Conservation (phyloP, 2,888 invertebrate species). For the Latrodectus hesperus region DNA sequence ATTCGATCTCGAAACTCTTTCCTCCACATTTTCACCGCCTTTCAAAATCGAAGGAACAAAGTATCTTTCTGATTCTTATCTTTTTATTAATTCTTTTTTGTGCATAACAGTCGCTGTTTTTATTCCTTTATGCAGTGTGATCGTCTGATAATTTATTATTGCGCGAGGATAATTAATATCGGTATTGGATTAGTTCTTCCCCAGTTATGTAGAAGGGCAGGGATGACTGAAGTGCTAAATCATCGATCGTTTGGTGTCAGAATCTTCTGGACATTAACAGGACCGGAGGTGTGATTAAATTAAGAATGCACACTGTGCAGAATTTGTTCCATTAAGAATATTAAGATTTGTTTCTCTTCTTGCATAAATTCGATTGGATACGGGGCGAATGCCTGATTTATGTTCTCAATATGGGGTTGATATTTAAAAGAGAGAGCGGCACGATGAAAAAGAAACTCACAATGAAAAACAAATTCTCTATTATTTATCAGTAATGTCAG, state of each 20-base stretch:
- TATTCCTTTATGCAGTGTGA: neutral
- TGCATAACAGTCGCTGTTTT: too few relatives aligned
- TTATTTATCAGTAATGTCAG: too few relatives aligned
- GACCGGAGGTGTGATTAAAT: neutral
- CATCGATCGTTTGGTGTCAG: neutral
- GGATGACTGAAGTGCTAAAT: neutral
- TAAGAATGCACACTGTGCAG: neutral
- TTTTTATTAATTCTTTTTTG: too few relatives aligned
- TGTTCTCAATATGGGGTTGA: neutral
- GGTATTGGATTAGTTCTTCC: neutral
- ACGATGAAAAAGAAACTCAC: too few relatives aligned
- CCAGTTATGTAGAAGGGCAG: neutral
- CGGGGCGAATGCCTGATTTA: neutral
- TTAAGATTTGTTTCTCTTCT: neutral
- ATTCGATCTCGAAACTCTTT: neutral
- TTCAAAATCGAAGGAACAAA: neutral
- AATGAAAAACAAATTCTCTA: too few relatives aligned
- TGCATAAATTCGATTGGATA: too few relatives aligned
- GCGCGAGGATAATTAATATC: slow-evolving; percentile 5
- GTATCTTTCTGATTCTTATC: slow-evolving; percentile 12
- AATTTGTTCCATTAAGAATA: neutral
- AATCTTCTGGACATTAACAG: neutral
- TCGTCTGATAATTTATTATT: slow-evolving; percentile 9
- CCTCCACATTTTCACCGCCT: neutral
- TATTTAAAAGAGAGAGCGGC: too few relatives aligned